Percentiles rank a stretch among this genome's conserved stretches.
Conservation (phyloP, 2,113 vertebrate genomes). For the Pica pica region DNA sequence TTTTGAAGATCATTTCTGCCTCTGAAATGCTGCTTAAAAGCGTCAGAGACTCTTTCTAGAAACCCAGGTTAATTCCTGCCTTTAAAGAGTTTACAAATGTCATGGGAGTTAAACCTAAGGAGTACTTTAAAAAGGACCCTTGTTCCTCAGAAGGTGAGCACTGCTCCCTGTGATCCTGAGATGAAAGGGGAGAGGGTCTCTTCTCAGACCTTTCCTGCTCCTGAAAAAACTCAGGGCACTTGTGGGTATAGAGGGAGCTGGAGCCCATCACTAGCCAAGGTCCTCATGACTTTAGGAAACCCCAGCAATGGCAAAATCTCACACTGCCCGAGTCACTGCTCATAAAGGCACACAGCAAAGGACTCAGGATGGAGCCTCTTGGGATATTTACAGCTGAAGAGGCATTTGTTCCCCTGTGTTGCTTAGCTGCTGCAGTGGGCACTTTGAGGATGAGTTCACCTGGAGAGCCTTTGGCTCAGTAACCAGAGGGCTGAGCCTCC, state of each 20-base stretch:
- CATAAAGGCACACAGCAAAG: neutral
- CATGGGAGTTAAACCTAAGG: neutral
- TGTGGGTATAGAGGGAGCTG: neutral
- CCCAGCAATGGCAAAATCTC: neutral
- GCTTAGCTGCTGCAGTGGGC: neutral
- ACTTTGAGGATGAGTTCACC: neutral
- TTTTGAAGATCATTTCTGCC: constrained; percentile 19
- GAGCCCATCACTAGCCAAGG: neutral
- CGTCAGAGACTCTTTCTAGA: neutral
- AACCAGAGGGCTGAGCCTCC: neutral
- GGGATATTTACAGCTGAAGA: neutral
- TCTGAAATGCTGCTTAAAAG: neutral
- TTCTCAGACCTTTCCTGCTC: neutral
- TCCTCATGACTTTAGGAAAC: neutral
- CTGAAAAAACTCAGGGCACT: neutral
- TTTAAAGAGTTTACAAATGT: neutral
- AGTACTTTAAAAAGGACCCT: neutral
- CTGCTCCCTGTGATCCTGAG: neutral
- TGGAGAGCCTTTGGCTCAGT: neutral
- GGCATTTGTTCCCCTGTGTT: neutral
- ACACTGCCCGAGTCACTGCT: rapidly evolving
- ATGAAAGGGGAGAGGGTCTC: neutral
- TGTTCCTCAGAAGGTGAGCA: neutral
- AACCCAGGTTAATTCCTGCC: neutral
- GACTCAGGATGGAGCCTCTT: neutral